These are phyloP conservation scores for Fulica atra DNA, from an alignment of 2,113 vertebrate species.

Conservation along the genomic window DNA sequence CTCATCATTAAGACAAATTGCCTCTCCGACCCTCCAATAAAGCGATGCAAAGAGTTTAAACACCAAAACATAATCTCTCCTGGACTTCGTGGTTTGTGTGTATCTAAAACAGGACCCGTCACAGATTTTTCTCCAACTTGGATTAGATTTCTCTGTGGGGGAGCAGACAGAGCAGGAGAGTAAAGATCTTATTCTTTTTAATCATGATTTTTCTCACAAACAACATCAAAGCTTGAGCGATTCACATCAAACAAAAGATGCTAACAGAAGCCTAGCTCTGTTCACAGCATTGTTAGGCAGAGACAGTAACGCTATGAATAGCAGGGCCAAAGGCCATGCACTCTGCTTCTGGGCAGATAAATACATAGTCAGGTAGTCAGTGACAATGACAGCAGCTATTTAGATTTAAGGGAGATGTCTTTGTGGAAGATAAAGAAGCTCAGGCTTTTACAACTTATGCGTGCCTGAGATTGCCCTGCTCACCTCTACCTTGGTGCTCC, in stretches of 20 bases:
- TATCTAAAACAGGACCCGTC: background rate
- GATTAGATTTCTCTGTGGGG: conserved; percentile 8
- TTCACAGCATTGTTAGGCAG: conserved; percentile 54
- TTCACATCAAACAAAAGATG: conserved; percentile 51
- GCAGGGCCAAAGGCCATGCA: conserved; percentile 62
- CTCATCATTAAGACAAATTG: background rate
- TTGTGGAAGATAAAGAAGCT: conserved; percentile 58
- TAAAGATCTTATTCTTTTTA: conserved; percentile 34
- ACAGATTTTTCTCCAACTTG: background rate
- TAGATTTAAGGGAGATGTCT: conserved; percentile 64
- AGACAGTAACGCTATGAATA: conserved; percentile 44
- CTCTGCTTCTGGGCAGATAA: conserved; percentile 64
- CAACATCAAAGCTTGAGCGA: conserved; percentile 40
- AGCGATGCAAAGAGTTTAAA: background rate
- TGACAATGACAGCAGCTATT: conserved; percentile 64
- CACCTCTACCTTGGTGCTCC: conserved; percentile 57
- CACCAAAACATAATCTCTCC: background rate
- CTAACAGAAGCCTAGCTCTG: conserved; percentile 34
- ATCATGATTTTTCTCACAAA: conserved; percentile 57
- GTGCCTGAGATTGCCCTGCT: conserved; percentile 55
- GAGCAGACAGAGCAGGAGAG: background rate
- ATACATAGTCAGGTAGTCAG: conserved; percentile 65
- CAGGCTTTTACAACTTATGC: conserved; percentile 29
- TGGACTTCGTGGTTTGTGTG: background rate
- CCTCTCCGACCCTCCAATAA: background rate